These are phyloP conservation scores for Corythornis vintsioides DNA, from an alignment of 2,113 vertebrate genomes.

Conservation along the genomic window DNA sequence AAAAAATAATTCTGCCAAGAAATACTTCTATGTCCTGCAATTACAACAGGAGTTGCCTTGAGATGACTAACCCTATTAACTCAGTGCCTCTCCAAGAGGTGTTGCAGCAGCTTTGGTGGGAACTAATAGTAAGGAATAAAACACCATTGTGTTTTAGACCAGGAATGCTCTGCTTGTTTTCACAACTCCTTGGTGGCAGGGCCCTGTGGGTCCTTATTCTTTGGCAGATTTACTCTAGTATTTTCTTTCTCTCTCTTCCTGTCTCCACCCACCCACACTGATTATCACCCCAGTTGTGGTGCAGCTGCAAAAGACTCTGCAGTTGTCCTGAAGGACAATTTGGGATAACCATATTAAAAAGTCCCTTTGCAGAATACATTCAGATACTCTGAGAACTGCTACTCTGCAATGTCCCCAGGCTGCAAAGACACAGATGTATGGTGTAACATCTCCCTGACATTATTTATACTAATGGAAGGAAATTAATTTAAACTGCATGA, in stretches of 20 bases:
- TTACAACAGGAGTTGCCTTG: background rate
- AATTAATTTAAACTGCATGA: slow-evolving; percentile 15
- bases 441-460: background rate
- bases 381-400: background rate
- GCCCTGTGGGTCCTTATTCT: background rate
- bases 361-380: background rate
- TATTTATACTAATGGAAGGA: slow-evolving; percentile 9
- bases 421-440: background rate
- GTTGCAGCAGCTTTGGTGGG: background rate
- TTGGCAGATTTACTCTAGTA: background rate
- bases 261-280: background rate
- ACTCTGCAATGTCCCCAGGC: background rate
- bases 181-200: background rate
- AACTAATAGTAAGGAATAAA: background rate
- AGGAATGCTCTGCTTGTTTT: background rate
- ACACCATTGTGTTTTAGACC: background rate
- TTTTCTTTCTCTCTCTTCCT: background rate
- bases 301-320: background rate
- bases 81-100: background rate
- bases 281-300: background rate
- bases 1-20: background rate
- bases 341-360: background rate
- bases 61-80: background rate
- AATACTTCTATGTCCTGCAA: background rate
- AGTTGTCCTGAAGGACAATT: background rate